Evolutionary conservation across 2,888 invertebrate genomes (phyloP).

Genomic region (Chrysolina oricalcia): DNA sequence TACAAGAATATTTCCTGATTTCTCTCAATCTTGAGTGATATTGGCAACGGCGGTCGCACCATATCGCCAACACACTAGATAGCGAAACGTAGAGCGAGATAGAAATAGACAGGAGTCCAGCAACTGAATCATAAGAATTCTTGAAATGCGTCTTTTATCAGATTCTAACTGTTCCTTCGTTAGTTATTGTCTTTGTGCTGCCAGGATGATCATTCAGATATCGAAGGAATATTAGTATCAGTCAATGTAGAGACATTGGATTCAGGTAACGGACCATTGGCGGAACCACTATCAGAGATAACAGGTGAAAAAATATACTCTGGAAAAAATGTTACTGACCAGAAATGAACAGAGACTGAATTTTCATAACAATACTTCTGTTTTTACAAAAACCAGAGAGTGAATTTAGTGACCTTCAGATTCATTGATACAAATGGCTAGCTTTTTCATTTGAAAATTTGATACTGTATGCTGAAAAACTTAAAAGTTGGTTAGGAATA

Average conservation of each 20-base stretch:
- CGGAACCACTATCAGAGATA: neutral
- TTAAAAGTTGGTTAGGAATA: no score
- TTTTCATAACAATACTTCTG: no score
- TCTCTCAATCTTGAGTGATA: neutral
- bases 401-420: no score
- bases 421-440: no score
- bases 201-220: conserved; percentile 65
- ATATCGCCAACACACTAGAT: conserved; percentile 3
- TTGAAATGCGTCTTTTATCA: conserved; percentile 66
- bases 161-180: conserved; percentile 67
- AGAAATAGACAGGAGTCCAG: conserved; percentile 58
- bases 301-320: neutral
- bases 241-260: conserved; percentile 61
- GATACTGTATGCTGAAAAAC: no score
- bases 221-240: conserved; percentile 66
- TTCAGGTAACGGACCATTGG: conserved; percentile 52
- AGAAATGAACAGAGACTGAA: no score
- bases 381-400: no score
- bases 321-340: no score
- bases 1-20: neutral
- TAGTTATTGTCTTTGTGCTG: conserved; percentile 67
- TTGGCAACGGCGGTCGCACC: neutral
- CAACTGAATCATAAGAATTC: conserved; percentile 62
- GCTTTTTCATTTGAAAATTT: no score
- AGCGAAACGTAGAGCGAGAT: conserved; percentile 34